Percentiles rank a stretch among this genome's conserved stretches.
Evolutionary conservation across 2,113 vertebrate genomes (phyloP).

Genomic region (Cynocephalus volans): DNA sequence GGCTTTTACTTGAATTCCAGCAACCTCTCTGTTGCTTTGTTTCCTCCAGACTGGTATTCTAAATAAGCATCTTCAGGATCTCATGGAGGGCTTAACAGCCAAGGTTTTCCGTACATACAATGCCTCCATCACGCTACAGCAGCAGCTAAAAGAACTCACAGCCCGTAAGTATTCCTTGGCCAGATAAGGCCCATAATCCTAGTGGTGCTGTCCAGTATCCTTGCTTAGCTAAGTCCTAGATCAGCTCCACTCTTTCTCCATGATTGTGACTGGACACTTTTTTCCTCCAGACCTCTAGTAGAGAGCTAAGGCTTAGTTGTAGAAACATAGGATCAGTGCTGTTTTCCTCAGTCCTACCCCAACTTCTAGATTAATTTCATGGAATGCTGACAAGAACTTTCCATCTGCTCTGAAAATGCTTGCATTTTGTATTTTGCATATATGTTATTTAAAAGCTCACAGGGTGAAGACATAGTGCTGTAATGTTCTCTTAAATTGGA

Average conservation of each 20-base stretch:
- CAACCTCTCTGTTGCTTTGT: constrained; percentile 64
- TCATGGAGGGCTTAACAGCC: constrained; percentile 99
- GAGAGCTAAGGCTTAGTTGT: neutral
- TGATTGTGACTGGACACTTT: neutral
- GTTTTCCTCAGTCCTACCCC: neutral
- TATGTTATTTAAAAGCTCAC: constrained; percentile 64
- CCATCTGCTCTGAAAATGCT: constrained; percentile 45
- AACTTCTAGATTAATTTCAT: constrained; percentile 25
- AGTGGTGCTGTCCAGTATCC: neutral
- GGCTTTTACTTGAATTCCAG: constrained; percentile 33
- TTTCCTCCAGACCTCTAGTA: neutral
- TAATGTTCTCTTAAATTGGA: constrained; percentile 56
- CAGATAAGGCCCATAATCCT: neutral
- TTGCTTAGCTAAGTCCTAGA: constrained; percentile 4
- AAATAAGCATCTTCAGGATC: constrained; percentile 99
- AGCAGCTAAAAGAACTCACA: constrained; percentile 94
- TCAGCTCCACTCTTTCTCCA: neutral
- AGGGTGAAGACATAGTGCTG: constrained; percentile 6
- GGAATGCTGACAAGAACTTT: constrained; percentile 34
- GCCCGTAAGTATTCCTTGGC: constrained; percentile 90
- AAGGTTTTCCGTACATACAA: constrained; percentile 99
- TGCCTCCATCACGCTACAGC: constrained; percentile 98
- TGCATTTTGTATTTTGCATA: constrained; percentile 61
- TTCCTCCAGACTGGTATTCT: constrained; percentile 95
- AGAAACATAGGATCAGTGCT: neutral